Evolutionary conservation across 1,140 invertebrate species (phyloP), one percentile per base, ranked within the genome.

Genomic region (Listronotus oregonensis): DNA sequence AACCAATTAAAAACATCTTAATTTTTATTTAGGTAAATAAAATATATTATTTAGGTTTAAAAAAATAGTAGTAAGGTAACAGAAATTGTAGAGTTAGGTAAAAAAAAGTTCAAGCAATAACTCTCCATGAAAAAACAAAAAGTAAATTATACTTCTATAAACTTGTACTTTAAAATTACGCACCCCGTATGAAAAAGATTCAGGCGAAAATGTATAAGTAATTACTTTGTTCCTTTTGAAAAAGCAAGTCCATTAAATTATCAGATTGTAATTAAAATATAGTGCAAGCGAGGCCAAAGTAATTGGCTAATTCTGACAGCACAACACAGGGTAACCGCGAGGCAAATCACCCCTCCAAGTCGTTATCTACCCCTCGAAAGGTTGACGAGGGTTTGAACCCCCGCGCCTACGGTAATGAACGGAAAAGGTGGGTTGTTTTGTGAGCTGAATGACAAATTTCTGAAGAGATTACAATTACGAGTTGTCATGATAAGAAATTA

Each of bases 211-310:
- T 15, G 8, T 46, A 46, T 55, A 34, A 67, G 14, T 63, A 68
- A 68, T 66, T 42, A 62, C 63, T 18, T 11, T 17, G 39, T 44
- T 14, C 50, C 50, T 42, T 31, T 44, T 11, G 11, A 46, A 56
- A 54, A 55, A 64, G 32, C 21, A n/a, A 32, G 39, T 55, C 34
- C 40, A 64, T 64, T 64, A 55, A 64, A 72, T 75, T 72, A 75
- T 73, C 71, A 67, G 71, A 73, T 75, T 65, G 71, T 75, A 75
- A 75, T 75, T 75, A 75, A 75, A 75, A 75, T 67, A 75, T 75
- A 71, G 68, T 71, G 67, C 66, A 70, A 71, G 61, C 37, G 47
- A 44, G 74, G 71, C 71, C 60, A 70, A 61, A 66, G 69, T 75
- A 75, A 75, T 75, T 75, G 74, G 74, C 72, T 75, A 75, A 75